Conservation (phyloP, 2,113 vertebrate species). For the Odocoileus virginianus region DNA sequence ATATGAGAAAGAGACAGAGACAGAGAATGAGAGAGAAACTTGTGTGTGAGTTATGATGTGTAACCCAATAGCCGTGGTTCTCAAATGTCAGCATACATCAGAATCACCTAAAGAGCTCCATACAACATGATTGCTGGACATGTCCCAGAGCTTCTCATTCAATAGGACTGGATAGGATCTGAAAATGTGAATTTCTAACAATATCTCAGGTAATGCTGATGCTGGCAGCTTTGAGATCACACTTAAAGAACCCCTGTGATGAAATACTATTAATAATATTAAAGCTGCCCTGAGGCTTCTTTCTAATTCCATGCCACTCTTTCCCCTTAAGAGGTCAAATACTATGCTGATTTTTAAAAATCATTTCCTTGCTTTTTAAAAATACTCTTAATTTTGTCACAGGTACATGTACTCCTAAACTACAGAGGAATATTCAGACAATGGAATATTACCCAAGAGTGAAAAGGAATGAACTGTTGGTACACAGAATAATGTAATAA, state of each 20-base stretch:
- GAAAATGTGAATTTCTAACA: neutral
- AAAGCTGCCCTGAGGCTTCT: conserved; percentile 15
- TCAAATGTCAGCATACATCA: neutral
- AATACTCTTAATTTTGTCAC: neutral
- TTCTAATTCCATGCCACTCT: neutral
- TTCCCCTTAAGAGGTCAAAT: neutral
- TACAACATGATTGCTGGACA: neutral
- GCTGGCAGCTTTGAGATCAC: neutral
- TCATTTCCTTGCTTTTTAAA: neutral
- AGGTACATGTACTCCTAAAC: neutral
- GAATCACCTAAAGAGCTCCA: neutral
- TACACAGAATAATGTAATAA: neutral
- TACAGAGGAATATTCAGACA: neutral
- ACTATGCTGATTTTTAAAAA: neutral
- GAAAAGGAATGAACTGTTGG: neutral
- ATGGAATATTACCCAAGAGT: neutral
- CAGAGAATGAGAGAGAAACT: neutral
- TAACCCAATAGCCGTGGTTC: neutral
- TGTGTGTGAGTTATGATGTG: neutral
- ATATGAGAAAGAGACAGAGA: neutral
- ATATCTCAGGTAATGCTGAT: neutral
- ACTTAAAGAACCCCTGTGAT: neutral
- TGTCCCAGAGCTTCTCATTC: neutral
- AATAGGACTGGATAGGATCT: neutral
- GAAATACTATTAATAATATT: neutral